Evolutionary conservation across 2,113 vertebrate species (phyloP).

Genomic region (mouse (Mus musculus)): DNA sequence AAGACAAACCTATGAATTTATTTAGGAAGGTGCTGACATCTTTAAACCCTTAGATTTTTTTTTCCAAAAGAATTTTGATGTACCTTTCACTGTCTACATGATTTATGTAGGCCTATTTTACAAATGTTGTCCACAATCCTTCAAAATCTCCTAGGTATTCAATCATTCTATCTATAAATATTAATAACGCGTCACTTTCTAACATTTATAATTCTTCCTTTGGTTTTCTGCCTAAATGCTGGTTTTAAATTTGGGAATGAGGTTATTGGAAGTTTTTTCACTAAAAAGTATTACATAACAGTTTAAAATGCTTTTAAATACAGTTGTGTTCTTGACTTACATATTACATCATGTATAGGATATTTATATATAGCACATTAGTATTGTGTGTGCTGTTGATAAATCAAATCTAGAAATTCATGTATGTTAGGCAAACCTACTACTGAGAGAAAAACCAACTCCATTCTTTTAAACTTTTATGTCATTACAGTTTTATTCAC

Average conservation of each 20-base stretch:
- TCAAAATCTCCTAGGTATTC: slow-evolving; percentile 33
- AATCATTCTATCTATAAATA: slow-evolving; percentile 57
- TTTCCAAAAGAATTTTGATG: slow-evolving; percentile 23
- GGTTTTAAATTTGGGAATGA: slow-evolving; percentile 49
- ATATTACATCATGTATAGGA: too few relatives aligned
- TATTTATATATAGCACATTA: neutral
- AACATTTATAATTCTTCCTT: slow-evolving; percentile 55
- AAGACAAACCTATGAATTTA: slow-evolving; percentile 22
- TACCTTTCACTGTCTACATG: neutral
- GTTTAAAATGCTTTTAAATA: neutral
- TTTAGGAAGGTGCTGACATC: slow-evolving; percentile 14
- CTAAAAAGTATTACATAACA: neutral
- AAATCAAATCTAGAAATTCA: neutral
- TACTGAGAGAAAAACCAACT: neutral
- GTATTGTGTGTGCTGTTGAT: neutral
- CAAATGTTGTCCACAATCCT: slow-evolving; percentile 27
- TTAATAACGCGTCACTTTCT: slow-evolving; percentile 51
- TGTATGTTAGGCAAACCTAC: neutral
- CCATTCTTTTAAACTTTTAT: neutral
- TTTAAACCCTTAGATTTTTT: neutral
- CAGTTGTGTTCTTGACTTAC: neutral
- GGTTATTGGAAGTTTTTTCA: neutral
- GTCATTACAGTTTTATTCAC: neutral
- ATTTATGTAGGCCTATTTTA: neutral
- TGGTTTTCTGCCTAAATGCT: slow-evolving; percentile 41